Percentiles rank a stretch among this genome's conserved stretches.
These are phyloP conservation scores for Anaspis maculata DNA, from an alignment of 2,888 invertebrate species.

Conservation along the genomic window DNA sequence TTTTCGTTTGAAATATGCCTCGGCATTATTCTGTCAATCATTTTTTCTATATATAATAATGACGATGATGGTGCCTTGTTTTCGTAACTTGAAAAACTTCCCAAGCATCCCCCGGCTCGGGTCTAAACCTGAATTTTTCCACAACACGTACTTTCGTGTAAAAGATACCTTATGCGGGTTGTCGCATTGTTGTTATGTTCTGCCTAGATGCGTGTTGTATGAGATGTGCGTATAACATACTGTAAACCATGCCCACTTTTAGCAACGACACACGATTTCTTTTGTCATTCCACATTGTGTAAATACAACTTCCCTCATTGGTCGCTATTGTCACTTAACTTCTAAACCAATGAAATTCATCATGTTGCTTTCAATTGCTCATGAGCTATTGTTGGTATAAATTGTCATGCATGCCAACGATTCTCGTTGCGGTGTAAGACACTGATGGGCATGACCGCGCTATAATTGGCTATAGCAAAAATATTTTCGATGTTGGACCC, in stretches of 20 bases:
- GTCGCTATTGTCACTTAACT: slow-evolving; percentile 34
- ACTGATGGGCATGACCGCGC: background rate
- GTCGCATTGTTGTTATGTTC: too few species aligned
- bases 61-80: slow-evolving; percentile 8
- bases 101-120: too few species aligned
- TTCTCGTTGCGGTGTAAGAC: too few species aligned
- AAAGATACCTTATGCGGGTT: too few species aligned
- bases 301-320: slow-evolving; percentile 27
- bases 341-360: slow-evolving; percentile 30
- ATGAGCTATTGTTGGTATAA: slow-evolving; percentile 35
- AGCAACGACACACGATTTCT: slow-evolving; percentile 5
- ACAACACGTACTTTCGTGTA: too few species aligned
- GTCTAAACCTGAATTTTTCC: too few species aligned
- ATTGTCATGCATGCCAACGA: slow-evolving; percentile 37
- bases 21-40: slow-evolving; percentile 38
- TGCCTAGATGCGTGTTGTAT: too few species aligned
- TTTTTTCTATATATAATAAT: slow-evolving; percentile 18
- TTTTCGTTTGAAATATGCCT: slow-evolving; percentile 29
- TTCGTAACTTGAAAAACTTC: too few species aligned
- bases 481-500: slow-evolving; percentile 4
- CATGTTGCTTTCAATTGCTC: slow-evolving; percentile 29
- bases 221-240: too few species aligned
- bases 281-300: slow-evolving; percentile 23
- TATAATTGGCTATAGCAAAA: background rate
- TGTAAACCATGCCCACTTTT: background rate